These are phyloP conservation scores for Eulacestoma nigropectus DNA, from an alignment of 2,113 vertebrate species.

Conservation along the genomic window DNA sequence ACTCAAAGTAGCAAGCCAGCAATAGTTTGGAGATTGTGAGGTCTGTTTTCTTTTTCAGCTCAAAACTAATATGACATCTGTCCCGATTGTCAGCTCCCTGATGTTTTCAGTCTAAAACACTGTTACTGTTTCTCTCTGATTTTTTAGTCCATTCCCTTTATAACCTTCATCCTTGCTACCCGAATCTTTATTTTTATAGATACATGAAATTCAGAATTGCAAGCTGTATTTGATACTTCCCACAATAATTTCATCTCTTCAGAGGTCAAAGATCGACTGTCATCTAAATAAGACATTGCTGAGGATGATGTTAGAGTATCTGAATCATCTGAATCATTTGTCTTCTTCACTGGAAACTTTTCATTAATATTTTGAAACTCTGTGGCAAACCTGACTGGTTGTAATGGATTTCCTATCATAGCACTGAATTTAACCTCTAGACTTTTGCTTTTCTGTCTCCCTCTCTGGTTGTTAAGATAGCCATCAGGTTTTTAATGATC, in stretches of 20 bases:
- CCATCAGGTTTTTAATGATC: background rate
- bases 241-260: background rate
- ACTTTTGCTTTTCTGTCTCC: background rate
- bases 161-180: background rate
- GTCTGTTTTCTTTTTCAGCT: background rate
- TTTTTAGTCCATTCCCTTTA: background rate
- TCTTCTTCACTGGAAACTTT: background rate
- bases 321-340: background rate
- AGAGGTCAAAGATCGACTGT: background rate
- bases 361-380: background rate
- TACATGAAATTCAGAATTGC: background rate
- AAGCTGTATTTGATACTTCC: background rate
- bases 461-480: background rate
- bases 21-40: background rate
- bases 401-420: background rate
- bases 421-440: background rate
- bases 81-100: background rate
- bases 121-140: background rate
- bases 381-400: background rate
- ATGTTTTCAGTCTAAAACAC: background rate
- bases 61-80: background rate
- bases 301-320: background rate
- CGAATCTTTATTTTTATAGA: background rate
- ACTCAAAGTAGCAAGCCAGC: background rate
- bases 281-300: background rate